These are phyloP conservation scores for Invenusta paracnida DNA, from an alignment of 2,888 invertebrate genomes.

Conservation along the genomic window DNA sequence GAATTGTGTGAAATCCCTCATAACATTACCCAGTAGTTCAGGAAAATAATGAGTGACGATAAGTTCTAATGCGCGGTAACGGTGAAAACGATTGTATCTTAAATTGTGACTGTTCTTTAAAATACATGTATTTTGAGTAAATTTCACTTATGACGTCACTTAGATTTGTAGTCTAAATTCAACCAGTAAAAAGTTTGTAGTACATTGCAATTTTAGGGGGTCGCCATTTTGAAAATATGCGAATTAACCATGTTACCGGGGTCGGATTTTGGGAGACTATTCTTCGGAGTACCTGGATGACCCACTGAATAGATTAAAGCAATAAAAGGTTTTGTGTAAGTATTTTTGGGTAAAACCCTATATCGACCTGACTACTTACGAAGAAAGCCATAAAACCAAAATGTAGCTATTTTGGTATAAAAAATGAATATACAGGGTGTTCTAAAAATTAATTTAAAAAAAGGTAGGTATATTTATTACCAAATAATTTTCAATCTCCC, in stretches of 20 bases:
- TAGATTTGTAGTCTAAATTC: background rate
- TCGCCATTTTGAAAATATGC: slow-evolving; percentile 6
- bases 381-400: background rate
- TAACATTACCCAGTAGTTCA: slow-evolving; percentile 21
- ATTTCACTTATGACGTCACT: background rate
- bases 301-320: slow-evolving; percentile 3
- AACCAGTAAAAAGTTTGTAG: background rate
- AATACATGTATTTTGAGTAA: slow-evolving; percentile 9
- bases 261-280: slow-evolving; percentile 7
- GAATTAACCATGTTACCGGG: background rate
- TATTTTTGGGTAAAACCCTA: background rate
- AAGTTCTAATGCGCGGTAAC: slow-evolving; percentile 7
- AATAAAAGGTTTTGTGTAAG: slow-evolving; percentile 5
- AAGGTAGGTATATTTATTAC: background rate
- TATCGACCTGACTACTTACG: background rate
- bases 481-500: background rate
- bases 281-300: background rate
- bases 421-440: background rate
- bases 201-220: background rate
- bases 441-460: background rate
- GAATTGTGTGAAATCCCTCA: slow-evolving; percentile 32
- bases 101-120: slow-evolving; percentile 5
- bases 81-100: background rate
- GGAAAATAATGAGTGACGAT: slow-evolving; percentile 11
- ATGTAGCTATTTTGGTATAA: no score